phyloP scores from a whole-genome alignment of 2,888 invertebrate species.

The Cephus pulcher region DNA sequence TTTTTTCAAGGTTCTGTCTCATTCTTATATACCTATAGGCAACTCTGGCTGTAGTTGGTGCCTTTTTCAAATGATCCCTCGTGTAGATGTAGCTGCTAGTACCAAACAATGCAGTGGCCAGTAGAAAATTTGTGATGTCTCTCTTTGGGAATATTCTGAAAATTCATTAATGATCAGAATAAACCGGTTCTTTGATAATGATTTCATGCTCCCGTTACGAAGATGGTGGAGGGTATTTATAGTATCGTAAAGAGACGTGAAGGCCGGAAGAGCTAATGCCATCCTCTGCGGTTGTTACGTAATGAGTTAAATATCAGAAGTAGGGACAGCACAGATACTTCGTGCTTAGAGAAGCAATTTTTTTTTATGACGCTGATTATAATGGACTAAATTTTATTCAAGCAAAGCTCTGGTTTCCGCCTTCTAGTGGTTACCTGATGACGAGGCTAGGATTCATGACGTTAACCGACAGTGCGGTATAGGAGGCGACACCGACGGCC shows the following conservation, averaged over 20 bases:
- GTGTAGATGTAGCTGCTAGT: constrained; percentile 86
- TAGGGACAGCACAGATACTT: no score
- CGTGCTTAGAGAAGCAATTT: no score
- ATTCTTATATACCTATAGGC: constrained; percentile 73
- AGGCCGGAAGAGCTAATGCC: neutral
- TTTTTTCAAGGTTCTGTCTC: no score
- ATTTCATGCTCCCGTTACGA: neutral
- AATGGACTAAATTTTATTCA: neutral
- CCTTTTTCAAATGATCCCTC: constrained; percentile 79
- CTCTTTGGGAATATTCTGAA: constrained; percentile 78
- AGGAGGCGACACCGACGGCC: constrained; percentile 79
- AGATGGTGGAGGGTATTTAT: neutral
- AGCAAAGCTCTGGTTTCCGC: neutral
- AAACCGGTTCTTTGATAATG: no score
- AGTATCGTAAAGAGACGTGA: neutral
- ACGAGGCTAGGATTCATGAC: constrained; percentile 87
- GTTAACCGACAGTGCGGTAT: constrained; percentile 83
- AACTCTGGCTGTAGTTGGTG: constrained; percentile 73
- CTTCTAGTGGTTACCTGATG: constrained; percentile 70
- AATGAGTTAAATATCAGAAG: neutral
- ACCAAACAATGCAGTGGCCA: constrained; percentile 84
- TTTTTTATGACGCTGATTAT: no score
- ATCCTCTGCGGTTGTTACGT: neutral
- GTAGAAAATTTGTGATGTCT: constrained; percentile 84
- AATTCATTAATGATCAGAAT: constrained; percentile 37